Base-by-base conservation (phyloP, 2,113 vertebrate species). In the Erythrocercus mccallii region DNA sequence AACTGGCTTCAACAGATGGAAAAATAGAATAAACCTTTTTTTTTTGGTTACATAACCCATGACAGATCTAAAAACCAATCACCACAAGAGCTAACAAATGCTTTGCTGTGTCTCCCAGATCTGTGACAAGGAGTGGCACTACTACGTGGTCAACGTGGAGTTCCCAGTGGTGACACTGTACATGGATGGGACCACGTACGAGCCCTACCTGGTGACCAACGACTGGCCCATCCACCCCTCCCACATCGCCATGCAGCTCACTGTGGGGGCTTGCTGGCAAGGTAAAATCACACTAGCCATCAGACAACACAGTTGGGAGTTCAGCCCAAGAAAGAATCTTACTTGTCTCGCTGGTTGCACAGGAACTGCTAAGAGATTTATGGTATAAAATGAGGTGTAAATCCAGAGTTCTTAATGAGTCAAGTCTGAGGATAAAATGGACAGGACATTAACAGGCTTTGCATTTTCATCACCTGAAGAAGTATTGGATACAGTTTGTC, bases 121-220 rank as follows among this genome's bases (percentile, higher is more conserved):
- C 91, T 99, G 99, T 92, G 99, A 99, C 97, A 99, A 99, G 97
- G 99, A 99, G 94, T 99, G 99, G 99, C 99, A 99, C 97, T 99
- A 99, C 97, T 99, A 99, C 8, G 97, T 99, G 81, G 98, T 99
- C 94, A 99, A 99, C 2, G 98, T 99, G 77, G 99, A 99, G 94
- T 99, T 99, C 94, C 99, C 99, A 0, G 98, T 99, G 89, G 99
- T 99, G 80, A 99, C 98, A 0, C 97, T 99, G 37, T 99, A 99
- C 78, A 99, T 99, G 98, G 99, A 99, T 17, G 99, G 99, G 65
- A 98, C 99, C 48, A 99, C 99, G 0, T 99, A 99, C 5, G 99
- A 99, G 81, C 99, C 99, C 11, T 99, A 99, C 95, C 98, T 99
- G 93, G 99, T 99, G 96, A 99, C 99, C 37, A 99, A 99, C 11